phyloP scores from a whole-genome alignment of 2,888 invertebrate species.

The Euproctis similis region DNA sequence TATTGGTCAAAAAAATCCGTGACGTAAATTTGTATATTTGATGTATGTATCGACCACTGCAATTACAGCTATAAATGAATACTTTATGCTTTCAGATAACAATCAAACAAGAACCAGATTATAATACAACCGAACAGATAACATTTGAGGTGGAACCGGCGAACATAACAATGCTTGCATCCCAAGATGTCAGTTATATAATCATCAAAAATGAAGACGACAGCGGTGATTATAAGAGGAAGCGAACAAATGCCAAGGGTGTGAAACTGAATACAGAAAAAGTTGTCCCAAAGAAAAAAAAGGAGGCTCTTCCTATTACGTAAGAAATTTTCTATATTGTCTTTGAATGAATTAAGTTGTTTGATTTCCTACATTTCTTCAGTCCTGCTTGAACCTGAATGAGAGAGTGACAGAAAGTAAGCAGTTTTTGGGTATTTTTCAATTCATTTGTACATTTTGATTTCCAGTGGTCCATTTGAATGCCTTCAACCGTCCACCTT shows the following conservation, averaged over 20 bases:
- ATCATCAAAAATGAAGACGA: conserved; percentile 42
- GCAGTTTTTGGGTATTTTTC: not conserved
- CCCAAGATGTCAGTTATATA: conserved; percentile 58
- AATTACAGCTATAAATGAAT: too few species aligned
- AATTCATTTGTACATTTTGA: too few species aligned
- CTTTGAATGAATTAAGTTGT: not conserved
- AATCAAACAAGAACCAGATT: conserved; percentile 2
- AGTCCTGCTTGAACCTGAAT: not conserved
- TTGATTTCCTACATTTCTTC: not conserved
- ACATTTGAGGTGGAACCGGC: conserved; percentile 38
- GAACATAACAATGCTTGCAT: conserved; percentile 34
- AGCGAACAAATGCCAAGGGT: conserved; percentile 12
- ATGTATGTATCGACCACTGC: too few species aligned
- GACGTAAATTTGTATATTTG: not conserved
- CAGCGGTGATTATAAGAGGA: conserved; percentile 8
- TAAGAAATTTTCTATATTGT: conserved; percentile 25
- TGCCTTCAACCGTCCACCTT: conserved; percentile 50
- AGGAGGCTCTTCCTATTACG: conserved; percentile 36
- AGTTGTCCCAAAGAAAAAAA: conserved; percentile 15
- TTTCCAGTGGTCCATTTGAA: conserved; percentile 59
- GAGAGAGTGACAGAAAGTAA: not conserved
- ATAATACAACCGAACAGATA: conserved; percentile 26
- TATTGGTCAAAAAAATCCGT: not conserved
- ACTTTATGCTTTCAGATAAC: too few species aligned
- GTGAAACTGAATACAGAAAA: conserved; percentile 15